Base-by-base conservation (phyloP, 2,113 vertebrate species). In the Rhegmatorhina hoffmannsi region DNA sequence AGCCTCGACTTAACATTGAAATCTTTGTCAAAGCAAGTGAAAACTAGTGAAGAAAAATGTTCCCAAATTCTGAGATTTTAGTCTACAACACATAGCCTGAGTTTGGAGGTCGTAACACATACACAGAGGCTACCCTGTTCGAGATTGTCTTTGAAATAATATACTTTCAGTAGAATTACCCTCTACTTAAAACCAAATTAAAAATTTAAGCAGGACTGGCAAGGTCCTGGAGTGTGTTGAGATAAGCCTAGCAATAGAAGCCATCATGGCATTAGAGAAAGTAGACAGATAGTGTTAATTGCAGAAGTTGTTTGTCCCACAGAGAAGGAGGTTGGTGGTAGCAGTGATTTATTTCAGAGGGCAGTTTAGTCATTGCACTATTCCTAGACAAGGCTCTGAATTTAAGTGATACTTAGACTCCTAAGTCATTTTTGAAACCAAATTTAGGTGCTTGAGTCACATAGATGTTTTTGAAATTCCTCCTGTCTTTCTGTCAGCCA, bases 331-430 rank as follows among this genome's bases (percentile, higher is more conserved):
- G 55, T 58, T 90, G 88, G 46, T 87, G 89, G 53, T 87, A 91
- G 59, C 84, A 86, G 55, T 81, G 75, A 90, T 93, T 95, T 88
- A 91, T 95, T 90, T 84, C 79, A 83, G 77, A 85, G 66, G 36
- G 46, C 75, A 75, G 31, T 94, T 89, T 84, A 95, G 90, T 95
- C 75, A 84, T 63, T 91, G 85, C 84, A 25, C 75, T 94, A 81
- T 95, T 95, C 68, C 72, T 93, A 90, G 85, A 59, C 63, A 63
- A 91, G 66, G 28, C 63, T 91, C 91, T 88, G 75, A 94, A 93
- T 96, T 84, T 73, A 75, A 69, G 81, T 59, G 62, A n/a, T 84
- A 46, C 46, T 84, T 78, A 76, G 70, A 91, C 53, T 91, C 25
- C 50, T 53, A 83, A 85, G 50, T 79, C 3, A 90, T 91, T 66